A percentile compares a stretch with the other conserved stretches of the same genome.
Conservation (phyloP, 2,113 vertebrate species). For the Lichenostomus cassidix region DNA sequence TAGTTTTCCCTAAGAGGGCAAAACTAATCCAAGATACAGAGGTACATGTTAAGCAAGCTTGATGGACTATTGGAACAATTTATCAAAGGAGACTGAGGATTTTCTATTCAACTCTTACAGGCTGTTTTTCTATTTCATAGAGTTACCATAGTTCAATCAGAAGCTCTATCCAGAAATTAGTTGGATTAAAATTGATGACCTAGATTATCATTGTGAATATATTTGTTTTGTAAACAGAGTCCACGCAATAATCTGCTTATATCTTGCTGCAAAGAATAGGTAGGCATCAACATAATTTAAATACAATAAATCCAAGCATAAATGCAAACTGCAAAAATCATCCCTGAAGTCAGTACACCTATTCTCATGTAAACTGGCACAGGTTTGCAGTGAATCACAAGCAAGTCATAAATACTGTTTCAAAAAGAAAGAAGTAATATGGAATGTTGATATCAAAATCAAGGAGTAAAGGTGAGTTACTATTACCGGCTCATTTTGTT, state of each 20-base stretch:
- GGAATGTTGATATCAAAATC: background rate
- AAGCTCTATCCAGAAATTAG: background rate
- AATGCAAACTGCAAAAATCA: background rate
- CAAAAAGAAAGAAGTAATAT: background rate
- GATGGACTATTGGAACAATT: background rate
- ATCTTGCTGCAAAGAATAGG: background rate
- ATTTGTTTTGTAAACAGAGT: slow-evolving; percentile 22
- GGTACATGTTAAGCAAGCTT: background rate
- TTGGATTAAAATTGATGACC: slow-evolving; percentile 27
- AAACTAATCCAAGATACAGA: background rate
- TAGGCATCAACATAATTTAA: background rate
- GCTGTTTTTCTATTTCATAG: background rate
- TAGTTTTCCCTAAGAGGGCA: background rate
- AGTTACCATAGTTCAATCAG: background rate
- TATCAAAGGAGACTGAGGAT: background rate
- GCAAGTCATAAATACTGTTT: background rate
- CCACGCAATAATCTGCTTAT: slow-evolving; percentile 2
- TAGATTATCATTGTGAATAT: slow-evolving; percentile 17
- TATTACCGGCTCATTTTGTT: slow-evolving; percentile 22
- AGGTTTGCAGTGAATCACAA: background rate
- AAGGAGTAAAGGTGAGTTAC: slow-evolving; percentile 36
- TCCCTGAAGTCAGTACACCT: background rate
- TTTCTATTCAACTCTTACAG: background rate
- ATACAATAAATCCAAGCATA: background rate
- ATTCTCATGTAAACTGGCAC: background rate